Base-by-base conservation (phyloP, 2,888 invertebrate genomes). In the Drosophila neotestacea region DNA sequence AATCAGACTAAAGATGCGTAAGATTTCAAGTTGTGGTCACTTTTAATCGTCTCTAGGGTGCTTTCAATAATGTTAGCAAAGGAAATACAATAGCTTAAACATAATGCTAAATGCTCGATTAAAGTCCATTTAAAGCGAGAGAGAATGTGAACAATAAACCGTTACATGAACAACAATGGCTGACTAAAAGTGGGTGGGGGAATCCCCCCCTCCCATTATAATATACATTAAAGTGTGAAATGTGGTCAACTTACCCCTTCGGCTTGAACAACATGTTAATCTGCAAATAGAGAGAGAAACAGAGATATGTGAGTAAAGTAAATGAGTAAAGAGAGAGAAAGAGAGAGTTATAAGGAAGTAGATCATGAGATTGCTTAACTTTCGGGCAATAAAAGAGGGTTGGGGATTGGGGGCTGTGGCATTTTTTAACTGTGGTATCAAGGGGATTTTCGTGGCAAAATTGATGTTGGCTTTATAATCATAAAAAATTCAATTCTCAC, bases 391-490 rank as follows among this genome's bases (percentile, higher is more conserved):
- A 75, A 73, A 64, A 54, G 10, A 10, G 47, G 10, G 46, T 30
- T 16, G 41, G 30, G 1, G 27, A 16, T 10, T 10, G 22, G 9
- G 7, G 9, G 32, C 5, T 13, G 7, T 32, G 22, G 52, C 32
- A 9, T 41, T 46, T 61, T 64, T 64, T 58, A 58, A 36, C 38
- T n/a, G 32, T 11, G 61, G 41, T 59, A 68, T 69, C 62, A 62
- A 62, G 63, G 61, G 60, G 61, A 79, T 75, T 75, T 70, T 68
- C 62, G 34, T 62, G 61, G 70, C 61, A 67, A 80, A 77, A 86
- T 86, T 85, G 65, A 80, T 77, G 86, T 77, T 75, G 80, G 77
- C 72, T 73, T 83, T 85, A 70, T 71, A 82, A 79, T 79, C 78
- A 71, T 68, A 77, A 79, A 73, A 75, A 83, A 70, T 77, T 78